Evolutionary conservation across 2,113 vertebrate species (phyloP).

Genomic region (Raja brachyura): DNA sequence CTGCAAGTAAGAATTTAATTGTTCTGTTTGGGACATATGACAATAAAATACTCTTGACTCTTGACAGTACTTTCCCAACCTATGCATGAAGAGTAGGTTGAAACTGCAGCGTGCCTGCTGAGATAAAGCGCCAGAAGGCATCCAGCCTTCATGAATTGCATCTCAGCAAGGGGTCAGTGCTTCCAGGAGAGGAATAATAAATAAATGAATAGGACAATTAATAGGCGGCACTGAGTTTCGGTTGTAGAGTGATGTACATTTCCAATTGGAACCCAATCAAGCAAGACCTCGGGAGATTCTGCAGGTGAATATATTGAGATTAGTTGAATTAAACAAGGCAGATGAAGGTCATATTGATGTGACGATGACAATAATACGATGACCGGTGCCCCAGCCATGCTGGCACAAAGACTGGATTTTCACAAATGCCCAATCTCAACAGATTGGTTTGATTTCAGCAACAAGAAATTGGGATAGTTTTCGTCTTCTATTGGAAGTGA

Average conservation of each 20-base stretch:
- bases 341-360: neutral
- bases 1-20: too few species aligned
- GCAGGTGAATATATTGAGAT: neutral
- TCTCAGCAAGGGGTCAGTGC: neutral
- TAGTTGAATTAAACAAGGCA: constrained; percentile 21
- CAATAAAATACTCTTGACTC: too few species aligned
- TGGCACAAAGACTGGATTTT: neutral
- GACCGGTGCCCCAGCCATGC: neutral
- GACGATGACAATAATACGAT: neutral
- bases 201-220: neutral
- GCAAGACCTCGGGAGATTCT: neutral
- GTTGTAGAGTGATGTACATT: neutral
- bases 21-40: too few species aligned
- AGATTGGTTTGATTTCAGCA: too few species aligned
- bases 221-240: neutral
- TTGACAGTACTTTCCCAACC: neutral
- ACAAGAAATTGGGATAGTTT: too few species aligned
- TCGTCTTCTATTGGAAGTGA: too few species aligned
- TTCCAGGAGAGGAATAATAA: neutral
- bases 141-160: neutral
- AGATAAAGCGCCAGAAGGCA: neutral
- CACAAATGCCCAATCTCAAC: neutral
- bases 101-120: too few species aligned
- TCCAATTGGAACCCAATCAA: neutral
- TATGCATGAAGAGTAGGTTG: neutral